Base-by-base conservation (phyloP, 2,113 vertebrate genomes). In the Oxyruncus cristatus region DNA sequence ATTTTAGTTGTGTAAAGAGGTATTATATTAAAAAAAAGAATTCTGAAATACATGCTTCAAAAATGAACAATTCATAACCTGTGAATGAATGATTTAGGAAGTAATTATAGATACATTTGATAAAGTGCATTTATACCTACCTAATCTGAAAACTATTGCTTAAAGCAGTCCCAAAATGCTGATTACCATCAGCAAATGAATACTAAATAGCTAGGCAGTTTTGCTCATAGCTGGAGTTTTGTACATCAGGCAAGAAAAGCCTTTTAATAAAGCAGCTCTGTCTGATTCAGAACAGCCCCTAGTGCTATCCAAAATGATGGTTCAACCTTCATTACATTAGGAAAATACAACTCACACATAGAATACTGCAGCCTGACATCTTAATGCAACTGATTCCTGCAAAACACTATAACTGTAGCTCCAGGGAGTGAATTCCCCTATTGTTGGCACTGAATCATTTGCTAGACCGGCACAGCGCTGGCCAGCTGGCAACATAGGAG, bases 61-160 rank as follows among this genome's bases (percentile, higher is more conserved):
- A 93, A 96, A 91, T 42, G 3, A 92, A 42, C 50, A 63, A 73
- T 62, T 83, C 80, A 68, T 28, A 90, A 63, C 9, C 5, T 53
- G 19, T 59, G n/a, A 86, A 92, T 77, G 11, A 74, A 80, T 23
- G 21, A 71, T 58, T 86, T 71, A 47, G 24, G 42, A 83, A 74
- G 2, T 47, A 47, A 52, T 88, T 93, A 46, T 9, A 70, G 26
- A 58, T 82, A 30, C 11, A 30, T 73, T 88, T 83, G 12, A 88
- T 53, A 65, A 93, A 76, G 20, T 20, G 7, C 62, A 58, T 85
- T 88, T 92, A 81, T 68, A 86, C 47, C 30, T 77, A 59, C 33
- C 72, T 92, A 74, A 92, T 91, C 52, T 55, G 47, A 85, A 95
- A 81, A 46, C 46, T 49, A 37, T 63, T 74, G 47, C 68, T 95